phyloP scores from a whole-genome alignment of 1,140 invertebrate genomes.

The Zaprionus vittiger region DNA sequence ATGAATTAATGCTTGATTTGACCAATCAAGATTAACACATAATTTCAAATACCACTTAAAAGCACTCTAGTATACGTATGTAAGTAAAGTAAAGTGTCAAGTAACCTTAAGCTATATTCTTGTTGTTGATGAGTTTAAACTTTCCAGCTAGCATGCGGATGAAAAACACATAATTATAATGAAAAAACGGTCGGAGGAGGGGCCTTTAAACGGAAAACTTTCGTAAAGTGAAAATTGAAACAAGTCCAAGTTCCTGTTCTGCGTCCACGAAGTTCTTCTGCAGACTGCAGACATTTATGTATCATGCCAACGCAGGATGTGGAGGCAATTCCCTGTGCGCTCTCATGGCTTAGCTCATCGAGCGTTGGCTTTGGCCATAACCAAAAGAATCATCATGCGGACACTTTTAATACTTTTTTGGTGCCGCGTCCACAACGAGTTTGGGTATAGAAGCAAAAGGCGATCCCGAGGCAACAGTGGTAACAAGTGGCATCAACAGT shows the following conservation, averaged over 20 bases:
- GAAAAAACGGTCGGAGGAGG: background rate
- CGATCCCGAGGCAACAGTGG: conserved; percentile 33
- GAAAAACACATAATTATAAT: conserved; percentile 2
- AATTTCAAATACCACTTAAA: too few species aligned
- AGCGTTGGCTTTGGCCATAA: conserved; percentile 55
- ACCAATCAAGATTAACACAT: too few species aligned
- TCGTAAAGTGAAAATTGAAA: conserved; percentile 4
- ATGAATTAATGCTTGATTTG: too few species aligned
- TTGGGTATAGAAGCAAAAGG: conserved; percentile 9
- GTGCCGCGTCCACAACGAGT: conserved; percentile 32
- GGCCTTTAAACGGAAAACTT: background rate
- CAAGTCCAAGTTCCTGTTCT: background rate
- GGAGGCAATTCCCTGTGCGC: conserved; percentile 62
- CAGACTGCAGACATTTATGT: conserved; percentile 47
- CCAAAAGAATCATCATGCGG: conserved; percentile 81
- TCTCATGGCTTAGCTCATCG: conserved; percentile 41
- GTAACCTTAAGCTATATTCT: too few species aligned
- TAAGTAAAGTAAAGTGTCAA: too few species aligned
- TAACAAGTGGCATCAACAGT: conserved; percentile 62
- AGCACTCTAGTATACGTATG: too few species aligned
- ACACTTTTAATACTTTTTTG: conserved; percentile 79
- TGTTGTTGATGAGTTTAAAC: background rate
- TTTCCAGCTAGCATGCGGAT: background rate
- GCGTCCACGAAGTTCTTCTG: background rate
- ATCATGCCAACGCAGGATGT: conserved; percentile 23